Conservation (phyloP, 2,888 invertebrate species). For the Cacoxenus indagator region DNA sequence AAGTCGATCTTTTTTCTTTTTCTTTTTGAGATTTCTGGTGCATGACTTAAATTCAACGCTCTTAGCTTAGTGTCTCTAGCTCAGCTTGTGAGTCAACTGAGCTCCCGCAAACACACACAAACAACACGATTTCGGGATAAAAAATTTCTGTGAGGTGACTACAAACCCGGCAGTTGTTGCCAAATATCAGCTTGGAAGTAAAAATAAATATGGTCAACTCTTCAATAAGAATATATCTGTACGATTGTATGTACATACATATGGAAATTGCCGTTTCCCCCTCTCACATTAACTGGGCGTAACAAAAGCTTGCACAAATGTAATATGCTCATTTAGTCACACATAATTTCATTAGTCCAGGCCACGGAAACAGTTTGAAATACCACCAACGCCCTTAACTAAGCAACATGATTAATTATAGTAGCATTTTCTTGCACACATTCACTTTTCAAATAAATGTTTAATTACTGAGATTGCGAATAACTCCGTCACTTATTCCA, state of each 20-base stretch:
- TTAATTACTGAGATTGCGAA: too few species aligned
- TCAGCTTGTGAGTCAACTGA: not conserved
- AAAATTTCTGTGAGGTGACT: not conserved
- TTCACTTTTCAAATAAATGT: not conserved
- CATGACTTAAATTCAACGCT: constrained; percentile 47
- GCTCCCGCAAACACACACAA: not conserved
- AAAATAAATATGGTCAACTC: not conserved
- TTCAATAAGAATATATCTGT: not conserved
- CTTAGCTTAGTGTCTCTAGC: not conserved
- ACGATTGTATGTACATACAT: too few species aligned
- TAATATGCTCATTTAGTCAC: not conserved
- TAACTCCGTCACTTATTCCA: not conserved
- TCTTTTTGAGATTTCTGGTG: constrained; percentile 65
- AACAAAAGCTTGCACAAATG: not conserved
- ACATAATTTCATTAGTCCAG: not conserved
- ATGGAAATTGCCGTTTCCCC: too few species aligned
- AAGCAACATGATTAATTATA: not conserved
- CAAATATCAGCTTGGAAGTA: not conserved
- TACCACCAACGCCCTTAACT: not conserved
- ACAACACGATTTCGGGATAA: not conserved
- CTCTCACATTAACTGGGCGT: not conserved
- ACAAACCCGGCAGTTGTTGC: not conserved
- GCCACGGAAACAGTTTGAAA: too few species aligned
- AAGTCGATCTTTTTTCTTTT: constrained; percentile 54
- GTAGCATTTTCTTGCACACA: not conserved